Conservation (phyloP, 2,888 invertebrate genomes). For the Aporophyla lueneburgensis region DNA sequence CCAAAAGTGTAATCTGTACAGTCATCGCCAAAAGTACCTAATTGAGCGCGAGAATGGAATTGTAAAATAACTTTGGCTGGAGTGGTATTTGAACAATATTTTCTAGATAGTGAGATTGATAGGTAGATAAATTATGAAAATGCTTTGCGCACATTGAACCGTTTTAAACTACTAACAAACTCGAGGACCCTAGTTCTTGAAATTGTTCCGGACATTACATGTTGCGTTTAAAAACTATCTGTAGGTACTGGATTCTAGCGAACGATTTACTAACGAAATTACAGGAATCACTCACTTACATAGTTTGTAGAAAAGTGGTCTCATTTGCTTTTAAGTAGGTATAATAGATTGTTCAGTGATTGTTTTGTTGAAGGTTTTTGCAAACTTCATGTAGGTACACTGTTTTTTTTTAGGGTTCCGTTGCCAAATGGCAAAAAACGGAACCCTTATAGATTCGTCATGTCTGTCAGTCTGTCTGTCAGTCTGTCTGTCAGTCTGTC, state of each 20-base stretch:
- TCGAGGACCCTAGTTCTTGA: not conserved
- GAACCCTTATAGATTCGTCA: no score
- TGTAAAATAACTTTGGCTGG: not conserved
- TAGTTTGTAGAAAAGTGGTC: conserved; percentile 1
- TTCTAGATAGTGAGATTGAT: not conserved
- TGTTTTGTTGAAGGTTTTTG: conserved; percentile 3
- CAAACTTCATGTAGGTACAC: not conserved
- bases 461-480: no score
- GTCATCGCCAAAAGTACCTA: conserved; percentile 6
- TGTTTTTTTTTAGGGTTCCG: no score
- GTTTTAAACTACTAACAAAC: not conserved
- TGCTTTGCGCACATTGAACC: not conserved
- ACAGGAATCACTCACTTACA: not conserved
- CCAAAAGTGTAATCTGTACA: conserved; percentile 15
- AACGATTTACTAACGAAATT: not conserved
- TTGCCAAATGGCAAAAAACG: no score
- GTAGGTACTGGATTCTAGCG: not conserved
- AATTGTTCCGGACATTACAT: not conserved
- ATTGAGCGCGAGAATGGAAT: not conserved
- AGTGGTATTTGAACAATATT: not conserved
- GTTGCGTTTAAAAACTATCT: not conserved
- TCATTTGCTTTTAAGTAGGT: conserved; percentile 1
- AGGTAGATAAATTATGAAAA: not conserved
- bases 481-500: no score
- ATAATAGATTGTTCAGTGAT: not conserved